These are phyloP conservation scores for Patella ulyssiponensis DNA, from an alignment of 2,888 invertebrate species.

Conservation along the genomic window DNA sequence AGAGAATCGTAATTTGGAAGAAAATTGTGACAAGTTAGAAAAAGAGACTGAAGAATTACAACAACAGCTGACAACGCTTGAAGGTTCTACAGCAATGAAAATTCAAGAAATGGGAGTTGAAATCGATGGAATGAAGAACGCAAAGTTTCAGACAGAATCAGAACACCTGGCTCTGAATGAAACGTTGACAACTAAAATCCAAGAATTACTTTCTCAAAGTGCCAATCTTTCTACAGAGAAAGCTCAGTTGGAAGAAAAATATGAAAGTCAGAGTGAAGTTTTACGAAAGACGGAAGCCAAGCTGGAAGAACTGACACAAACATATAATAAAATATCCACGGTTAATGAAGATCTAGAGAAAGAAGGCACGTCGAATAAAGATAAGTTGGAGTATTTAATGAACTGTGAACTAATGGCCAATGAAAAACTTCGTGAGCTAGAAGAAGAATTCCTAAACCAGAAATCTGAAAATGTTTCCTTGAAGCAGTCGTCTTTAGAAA, in stretches of 20 bases:
- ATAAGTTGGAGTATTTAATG: not conserved
- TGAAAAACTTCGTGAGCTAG: not conserved
- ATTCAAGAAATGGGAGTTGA: not conserved
- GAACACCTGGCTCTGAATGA: constrained; percentile 12
- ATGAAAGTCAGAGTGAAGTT: constrained; percentile 1
- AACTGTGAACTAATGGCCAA: not conserved
- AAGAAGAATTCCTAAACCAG: not conserved
- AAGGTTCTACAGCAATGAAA: not conserved
- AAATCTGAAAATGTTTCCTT: not conserved
- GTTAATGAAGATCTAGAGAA: not conserved
- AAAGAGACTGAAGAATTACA: not conserved
- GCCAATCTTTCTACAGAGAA: constrained; percentile 14
- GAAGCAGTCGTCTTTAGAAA: constrained; percentile 1
- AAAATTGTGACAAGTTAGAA: constrained; percentile 1
- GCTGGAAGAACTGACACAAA: not conserved
- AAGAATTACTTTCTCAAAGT: constrained; percentile 3
- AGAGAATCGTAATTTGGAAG: not conserved
- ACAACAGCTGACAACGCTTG: not conserved
- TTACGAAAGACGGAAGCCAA: not conserved
- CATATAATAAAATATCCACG: not conserved
- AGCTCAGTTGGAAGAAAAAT: constrained; percentile 13
- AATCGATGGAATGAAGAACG: constrained; percentile 14
- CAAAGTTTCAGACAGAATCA: constrained; percentile 14
- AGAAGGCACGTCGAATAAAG: not conserved
- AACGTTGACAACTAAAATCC: not conserved